Evolutionary conservation across 2,888 invertebrate species (phyloP), one percentile per base, ranked within the genome.

Genomic region (Ferrisia virgata): DNA sequence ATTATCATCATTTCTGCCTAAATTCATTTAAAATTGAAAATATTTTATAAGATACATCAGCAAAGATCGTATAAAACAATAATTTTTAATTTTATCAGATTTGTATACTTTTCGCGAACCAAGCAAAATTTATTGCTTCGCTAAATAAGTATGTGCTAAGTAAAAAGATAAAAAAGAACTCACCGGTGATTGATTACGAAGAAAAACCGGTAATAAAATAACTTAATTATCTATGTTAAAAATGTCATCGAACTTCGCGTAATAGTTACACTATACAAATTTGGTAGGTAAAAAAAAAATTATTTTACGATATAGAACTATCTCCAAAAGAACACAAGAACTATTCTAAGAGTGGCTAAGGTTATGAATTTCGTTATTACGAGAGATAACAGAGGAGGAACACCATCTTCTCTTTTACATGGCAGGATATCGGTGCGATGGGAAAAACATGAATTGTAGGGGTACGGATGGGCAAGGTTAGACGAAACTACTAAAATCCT

Each of bases 381-480:
- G 72, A 76, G 72, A 76, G 72, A 76, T 76, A 81, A 47, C 81
- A 33, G 58, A 81, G 81, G 58, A 81, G 81, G 33, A 81, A 36
- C 81, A 36, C 36, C 33, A 81, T 81, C 47, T 81, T 81, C 81
- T 81, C 33, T 81, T 58, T 53, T 58, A 58, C 58, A 33, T 28
- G 81, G 47, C 64, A 58, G 81, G 58, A 58, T 81, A 81, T 81
- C 81, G 81, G 58, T 58, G 18, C 81, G 53, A 81, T 81, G 53
- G 81, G 58, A 58, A 81, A 81, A 81, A 81, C 81, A 31, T 81
- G 81, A 81, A 81, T 81, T 33, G 81, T 36, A 58, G 33, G 47
- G 72, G 58, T 43, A 64, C 36, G 36, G 58, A 58, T 43, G 79
- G 81, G 64, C 58, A 81, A 81, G 81, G 81, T 81, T 81, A 58